Evolutionary conservation across 92 coral and sea anemone species (phyloP).

Genomic region (Heliopora coerulea): DNA sequence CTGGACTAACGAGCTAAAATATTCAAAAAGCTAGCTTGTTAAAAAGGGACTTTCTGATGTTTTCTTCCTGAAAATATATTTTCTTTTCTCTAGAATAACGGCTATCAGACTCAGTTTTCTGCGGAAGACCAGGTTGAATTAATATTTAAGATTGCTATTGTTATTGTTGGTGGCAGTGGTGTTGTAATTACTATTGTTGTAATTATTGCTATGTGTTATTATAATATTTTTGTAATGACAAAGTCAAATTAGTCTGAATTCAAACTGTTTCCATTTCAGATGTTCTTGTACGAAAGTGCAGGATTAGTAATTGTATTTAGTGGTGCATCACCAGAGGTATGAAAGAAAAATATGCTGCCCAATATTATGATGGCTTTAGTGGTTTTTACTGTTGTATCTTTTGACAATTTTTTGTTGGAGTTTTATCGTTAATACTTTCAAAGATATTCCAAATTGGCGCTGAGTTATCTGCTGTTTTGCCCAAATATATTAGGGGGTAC

Average conservation of each 20-base stretch:
- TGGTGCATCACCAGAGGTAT: conserved; percentile 88
- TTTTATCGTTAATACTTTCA: too few relatives aligned
- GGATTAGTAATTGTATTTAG: conserved; percentile 90
- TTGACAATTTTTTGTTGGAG: too few relatives aligned
- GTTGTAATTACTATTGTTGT: neutral
- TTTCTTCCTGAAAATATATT: neutral
- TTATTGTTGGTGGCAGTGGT: neutral
- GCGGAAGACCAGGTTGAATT: conserved; percentile 77
- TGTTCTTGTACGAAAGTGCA: conserved; percentile 95
- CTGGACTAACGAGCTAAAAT: too few relatives aligned
- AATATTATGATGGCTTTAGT: neutral
- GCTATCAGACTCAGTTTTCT: conserved; percentile 76
- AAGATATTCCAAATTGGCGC: too few relatives aligned
- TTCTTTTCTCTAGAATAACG: conserved; percentile 64
- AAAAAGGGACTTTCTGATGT: too few relatives aligned
- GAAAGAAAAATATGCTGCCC: neutral
- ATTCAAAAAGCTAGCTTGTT: too few relatives aligned
- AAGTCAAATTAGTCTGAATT: neutral
- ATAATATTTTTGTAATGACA: neutral
- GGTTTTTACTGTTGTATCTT: neutral
- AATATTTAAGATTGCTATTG: neutral
- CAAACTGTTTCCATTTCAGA: conserved; percentile 29
- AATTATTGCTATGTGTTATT: neutral
- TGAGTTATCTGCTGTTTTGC: too few relatives aligned
- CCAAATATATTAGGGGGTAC: too few relatives aligned